Percentiles rank a stretch among this genome's conserved stretches.
Conservation (phyloP, 2,888 invertebrate genomes). For the Tortrix viridana region DNA sequence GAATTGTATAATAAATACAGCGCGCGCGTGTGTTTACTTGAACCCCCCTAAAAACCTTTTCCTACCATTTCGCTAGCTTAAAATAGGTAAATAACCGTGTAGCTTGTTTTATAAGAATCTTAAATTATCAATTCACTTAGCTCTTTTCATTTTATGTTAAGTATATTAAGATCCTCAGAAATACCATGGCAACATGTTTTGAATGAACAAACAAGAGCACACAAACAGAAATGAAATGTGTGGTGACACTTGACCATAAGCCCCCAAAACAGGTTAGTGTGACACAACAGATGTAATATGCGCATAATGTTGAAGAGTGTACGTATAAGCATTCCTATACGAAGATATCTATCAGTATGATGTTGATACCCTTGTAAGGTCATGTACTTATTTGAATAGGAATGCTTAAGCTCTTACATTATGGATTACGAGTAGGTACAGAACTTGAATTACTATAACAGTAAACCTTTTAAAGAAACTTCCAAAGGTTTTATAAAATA, state of each 20-base stretch:
- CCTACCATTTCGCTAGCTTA: conserved; percentile 37
- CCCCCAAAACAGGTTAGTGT: conserved; percentile 16
- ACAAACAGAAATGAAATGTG: too few species aligned
- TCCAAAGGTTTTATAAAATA: not conserved
- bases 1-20: conserved; percentile 66
- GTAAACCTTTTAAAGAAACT: not conserved
- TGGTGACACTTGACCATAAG: not conserved
- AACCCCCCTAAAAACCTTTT: conserved; percentile 43
- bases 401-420: conserved; percentile 3
- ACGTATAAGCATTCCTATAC: conserved; percentile 11
- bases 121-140: conserved; percentile 29
- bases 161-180: conserved; percentile 13
- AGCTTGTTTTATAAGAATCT: conserved; percentile 22
- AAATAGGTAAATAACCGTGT: conserved; percentile 21
- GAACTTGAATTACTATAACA: not conserved
- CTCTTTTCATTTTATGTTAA: conserved; percentile 36
- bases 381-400: conserved; percentile 1
- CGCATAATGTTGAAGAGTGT: conserved; percentile 11
- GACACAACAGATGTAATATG: conserved; percentile 7
- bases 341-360: conserved; percentile 2
- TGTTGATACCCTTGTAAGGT: conserved; percentile 17
- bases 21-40: conserved; percentile 65
- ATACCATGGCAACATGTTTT: not conserved
- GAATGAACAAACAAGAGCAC: too few species aligned
- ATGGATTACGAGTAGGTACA: conserved; percentile 1